Percentiles rank a stretch among this genome's conserved stretches.
These are phyloP conservation scores for Bettongia penicillata DNA, from an alignment of 2,113 vertebrate species.

Conservation along the genomic window DNA sequence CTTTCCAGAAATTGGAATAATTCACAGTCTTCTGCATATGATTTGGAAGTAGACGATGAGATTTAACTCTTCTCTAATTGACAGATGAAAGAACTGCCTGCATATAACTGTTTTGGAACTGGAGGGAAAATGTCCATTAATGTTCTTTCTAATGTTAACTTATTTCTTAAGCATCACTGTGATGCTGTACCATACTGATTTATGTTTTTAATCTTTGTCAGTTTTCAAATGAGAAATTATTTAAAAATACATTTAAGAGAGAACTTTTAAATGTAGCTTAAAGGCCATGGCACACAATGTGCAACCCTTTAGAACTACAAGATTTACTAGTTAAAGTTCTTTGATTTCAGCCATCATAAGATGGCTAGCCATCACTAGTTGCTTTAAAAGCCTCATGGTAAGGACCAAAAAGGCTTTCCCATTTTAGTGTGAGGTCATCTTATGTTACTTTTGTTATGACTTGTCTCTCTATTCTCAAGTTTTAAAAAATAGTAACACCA, in stretches of 20 bases:
- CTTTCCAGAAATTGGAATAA: constrained; percentile 4
- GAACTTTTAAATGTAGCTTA: constrained; percentile 45
- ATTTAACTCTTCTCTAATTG: constrained; percentile 14
- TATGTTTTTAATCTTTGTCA: constrained; percentile 32
- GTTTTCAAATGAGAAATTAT: constrained; percentile 44
- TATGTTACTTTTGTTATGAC: constrained; percentile 22
- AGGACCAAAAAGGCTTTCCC: constrained; percentile 23
- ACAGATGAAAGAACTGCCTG: background rate
- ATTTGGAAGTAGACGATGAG: constrained; percentile 30
- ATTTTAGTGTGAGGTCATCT: constrained; percentile 42
- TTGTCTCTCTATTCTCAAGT: constrained; percentile 46
- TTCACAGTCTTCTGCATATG: constrained; percentile 7
- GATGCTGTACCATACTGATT: constrained; percentile 39
- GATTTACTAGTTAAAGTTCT: constrained; percentile 37
- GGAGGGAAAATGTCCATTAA: background rate
- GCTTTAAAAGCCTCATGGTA: background rate
- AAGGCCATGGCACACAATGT: constrained; percentile 35
- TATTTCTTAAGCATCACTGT: constrained; percentile 48
- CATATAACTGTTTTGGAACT: constrained; percentile 41
- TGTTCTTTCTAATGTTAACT: constrained; percentile 24
- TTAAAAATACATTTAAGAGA: constrained; percentile 37
- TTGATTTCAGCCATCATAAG: background rate
- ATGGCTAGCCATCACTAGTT: constrained; percentile 17
- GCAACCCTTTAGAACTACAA: constrained; percentile 49
- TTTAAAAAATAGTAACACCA: constrained; percentile 29